Base-by-base conservation (phyloP, 2,888 invertebrate genomes). In the Ceraclea dissimilis region DNA sequence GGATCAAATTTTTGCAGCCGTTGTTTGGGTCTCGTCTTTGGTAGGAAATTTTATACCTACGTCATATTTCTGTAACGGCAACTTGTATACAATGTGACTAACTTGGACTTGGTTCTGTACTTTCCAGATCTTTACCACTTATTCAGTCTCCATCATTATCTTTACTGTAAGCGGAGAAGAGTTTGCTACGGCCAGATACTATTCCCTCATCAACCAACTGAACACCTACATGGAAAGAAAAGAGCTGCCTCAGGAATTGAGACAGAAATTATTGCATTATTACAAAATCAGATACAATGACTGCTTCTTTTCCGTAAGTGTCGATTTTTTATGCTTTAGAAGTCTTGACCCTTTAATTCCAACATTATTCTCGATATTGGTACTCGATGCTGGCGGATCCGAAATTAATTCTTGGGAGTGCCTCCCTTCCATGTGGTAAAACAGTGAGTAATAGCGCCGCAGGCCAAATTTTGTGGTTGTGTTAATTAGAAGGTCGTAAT, bases 291-390 rank as follows among this genome's bases (percentile, higher is more conserved):
- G 59, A 2, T 65, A 70, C 2, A 67, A 69, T 55, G 56, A 66
- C 4, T 59, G 63, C 2, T 71, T 68, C 39, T 70, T 69, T 57
- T 66, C 70, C 33, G 71, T 68, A 60, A 67, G 67, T n/a, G n/a
- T n/a, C n/a, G n/a, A n/a, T n/a, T n/a, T n/a, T n/a, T n/a, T n/a
- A n/a, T 19, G n/a, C n/a, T n/a, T n/a, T n/a, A n/a, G n/a, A n/a
- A n/a, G n/a, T n/a, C 71, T n/a, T n/a, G n/a, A n/a, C n/a, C n/a
- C n/a, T n/a, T n/a, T n/a, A n/a, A n/a, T n/a, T n/a, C n/a, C n/a
- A n/a, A n/a, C n/a, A n/a, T n/a, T n/a, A n/a, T n/a, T n/a, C n/a
- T n/a, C n/a, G n/a, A n/a, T n/a, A n/a, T n/a, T n/a, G n/a, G n/a
- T n/a, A n/a, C n/a, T n/a, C n/a, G n/a, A n/a, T n/a, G n/a, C n/a